These are phyloP conservation scores for Oreochromis mossambicus DNA, from an alignment of 2,797 vertebrate genomes.

Conservation along the genomic window DNA sequence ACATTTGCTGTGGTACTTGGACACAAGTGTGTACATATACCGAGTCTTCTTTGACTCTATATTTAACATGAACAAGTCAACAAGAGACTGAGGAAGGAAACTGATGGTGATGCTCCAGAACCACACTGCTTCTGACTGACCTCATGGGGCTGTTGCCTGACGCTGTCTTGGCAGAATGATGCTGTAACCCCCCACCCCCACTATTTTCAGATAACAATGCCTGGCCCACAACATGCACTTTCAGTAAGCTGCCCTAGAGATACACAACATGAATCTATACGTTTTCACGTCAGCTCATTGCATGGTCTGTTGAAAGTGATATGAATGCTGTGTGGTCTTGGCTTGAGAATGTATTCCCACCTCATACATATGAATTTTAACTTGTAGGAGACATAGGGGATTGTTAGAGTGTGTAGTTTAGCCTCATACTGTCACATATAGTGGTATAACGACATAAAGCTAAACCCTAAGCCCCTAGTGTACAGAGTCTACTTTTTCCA, in stretches of 20 bases:
- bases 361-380: slow-evolving; percentile 13
- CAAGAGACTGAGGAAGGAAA: background rate
- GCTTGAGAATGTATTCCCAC: slow-evolving; percentile 11
- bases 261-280: slow-evolving; percentile 11
- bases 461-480: slow-evolving; percentile 11
- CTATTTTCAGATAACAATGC: slow-evolving; percentile 28
- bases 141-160: slow-evolving; percentile 47
- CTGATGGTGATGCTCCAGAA: slow-evolving; percentile 33
- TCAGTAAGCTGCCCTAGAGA: slow-evolving; percentile 20
- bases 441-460: slow-evolving; percentile 29
- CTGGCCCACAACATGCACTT: background rate
- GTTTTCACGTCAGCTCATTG: slow-evolving; percentile 3
- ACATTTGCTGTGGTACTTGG: background rate
- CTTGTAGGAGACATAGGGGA: background rate
- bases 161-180: slow-evolving; percentile 42
- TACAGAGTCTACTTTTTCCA: background rate
- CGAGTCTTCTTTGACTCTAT: background rate
- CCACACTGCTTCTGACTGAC: slow-evolving; percentile 29
- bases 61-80: slow-evolving; percentile 11
- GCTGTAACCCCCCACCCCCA: background rate
- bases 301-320: slow-evolving; percentile 21
- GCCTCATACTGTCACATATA: slow-evolving; percentile 51
- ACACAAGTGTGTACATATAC: background rate
- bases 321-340: background rate
- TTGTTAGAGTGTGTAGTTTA: slow-evolving; percentile 17